Evolutionary conservation across 2,888 invertebrate genomes (phyloP), one percentile per base, ranked within the genome.

Genomic region (Agrochola lychnidis): DNA sequence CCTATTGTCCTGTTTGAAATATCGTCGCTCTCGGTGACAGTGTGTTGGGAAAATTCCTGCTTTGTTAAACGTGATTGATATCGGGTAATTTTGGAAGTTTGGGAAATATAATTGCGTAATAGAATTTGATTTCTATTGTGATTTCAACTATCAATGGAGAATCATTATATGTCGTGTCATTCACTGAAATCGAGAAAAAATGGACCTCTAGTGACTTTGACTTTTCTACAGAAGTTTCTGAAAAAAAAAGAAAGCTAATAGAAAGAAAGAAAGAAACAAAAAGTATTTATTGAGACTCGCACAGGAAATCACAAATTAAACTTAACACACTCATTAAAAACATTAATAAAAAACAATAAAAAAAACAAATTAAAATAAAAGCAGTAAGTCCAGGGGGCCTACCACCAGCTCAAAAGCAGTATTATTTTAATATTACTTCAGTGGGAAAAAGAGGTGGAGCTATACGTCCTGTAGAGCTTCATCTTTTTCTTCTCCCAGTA

Each of bases 1-100:
- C 62, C 85, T 79, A 81, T 88, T 85, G 88, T 90, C 73, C 69
- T 80, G 79, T 81, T 76, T 88, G 83, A 87, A 81, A 87, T 90
- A 88, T 86, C 77, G 82, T 72, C 84, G 61, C 79, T 84, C 86
- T 83, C 76, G 48, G 63, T 87, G 86, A 83, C 87, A 86, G 87
- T 67, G 78, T 84, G 78, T 78, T 73, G 77, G 75, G 84, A 85
- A 82, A 87, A 85, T 84, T 73, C 68, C 75, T 71, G 82, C 87
- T 84, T 87, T 87, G 87, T 87, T 84, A 57, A 67, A 68, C 61
- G 74, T 87, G 82, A 87, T 87, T 79, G 84, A 84, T 84, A 84
- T 63, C 70, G 68, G 79, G 73, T 79, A 70, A 78, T 78, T 84
- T 79, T 45, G 53, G 61, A 70, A 59, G 70, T 83, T 79, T 36